A percentile compares a stretch with the other conserved stretches of the same genome.
phyloP scores from a whole-genome alignment of 92 coral and sea anemone species.

The Desmophyllum pertusum region DNA sequence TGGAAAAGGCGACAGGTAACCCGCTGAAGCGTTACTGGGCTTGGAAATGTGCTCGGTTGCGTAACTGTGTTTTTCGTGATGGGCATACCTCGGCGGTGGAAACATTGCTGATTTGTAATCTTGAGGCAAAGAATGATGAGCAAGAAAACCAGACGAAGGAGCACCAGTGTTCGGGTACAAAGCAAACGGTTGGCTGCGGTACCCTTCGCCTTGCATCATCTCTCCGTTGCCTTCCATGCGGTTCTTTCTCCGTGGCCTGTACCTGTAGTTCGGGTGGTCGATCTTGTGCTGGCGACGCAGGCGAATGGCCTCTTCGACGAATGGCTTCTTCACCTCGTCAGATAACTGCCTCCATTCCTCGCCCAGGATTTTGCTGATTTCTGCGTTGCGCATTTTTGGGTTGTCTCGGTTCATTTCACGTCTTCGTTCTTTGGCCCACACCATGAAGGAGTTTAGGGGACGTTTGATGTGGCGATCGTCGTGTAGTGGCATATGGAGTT shows the following conservation, averaged over 20 bases:
- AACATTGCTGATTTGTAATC: conserved; percentile 40
- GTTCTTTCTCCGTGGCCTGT: conserved; percentile 84
- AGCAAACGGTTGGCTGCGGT: conserved; percentile 34
- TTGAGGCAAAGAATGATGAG: conserved; percentile 37
- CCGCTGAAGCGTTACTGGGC: conserved; percentile 23
- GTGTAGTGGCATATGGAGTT: conserved; percentile 25
- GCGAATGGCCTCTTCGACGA: conserved; percentile 81
- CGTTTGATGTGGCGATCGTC: conserved; percentile 80
- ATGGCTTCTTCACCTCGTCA: conserved; percentile 78
- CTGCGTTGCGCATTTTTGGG: conserved; percentile 95
- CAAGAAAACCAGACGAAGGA: conserved; percentile 28
- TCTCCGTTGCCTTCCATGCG: conserved; percentile 48
- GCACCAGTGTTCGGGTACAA: conserved; percentile 41
- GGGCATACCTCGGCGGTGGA: conserved; percentile 28
- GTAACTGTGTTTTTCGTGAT: conserved; percentile 22
- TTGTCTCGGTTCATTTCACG: conserved; percentile 81
- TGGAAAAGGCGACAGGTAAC: conserved; percentile 38
- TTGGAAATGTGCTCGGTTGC: conserved; percentile 32
- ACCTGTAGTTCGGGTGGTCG: conserved; percentile 86
- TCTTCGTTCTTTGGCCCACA: conserved; percentile 87
- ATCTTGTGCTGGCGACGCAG: conserved; percentile 86
- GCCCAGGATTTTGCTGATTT: conserved; percentile 87
- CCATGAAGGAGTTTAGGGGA: conserved; percentile 92
- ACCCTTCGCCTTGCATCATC: conserved; percentile 10
- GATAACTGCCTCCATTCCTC: conserved; percentile 90